These are phyloP conservation scores for Apantesis nais DNA, from an alignment of 2,888 invertebrate genomes.

Conservation along the genomic window DNA sequence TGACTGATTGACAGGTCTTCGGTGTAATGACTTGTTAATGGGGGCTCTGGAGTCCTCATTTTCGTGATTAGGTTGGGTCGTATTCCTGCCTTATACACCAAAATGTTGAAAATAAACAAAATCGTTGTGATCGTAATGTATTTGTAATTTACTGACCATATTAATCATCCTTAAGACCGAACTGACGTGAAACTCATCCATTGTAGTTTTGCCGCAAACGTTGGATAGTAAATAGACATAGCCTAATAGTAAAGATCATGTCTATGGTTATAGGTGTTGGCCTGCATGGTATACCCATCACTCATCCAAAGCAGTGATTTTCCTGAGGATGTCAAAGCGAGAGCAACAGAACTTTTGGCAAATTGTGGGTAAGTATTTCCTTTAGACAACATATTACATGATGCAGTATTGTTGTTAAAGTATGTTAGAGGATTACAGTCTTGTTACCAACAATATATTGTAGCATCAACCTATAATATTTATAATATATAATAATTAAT, in stretches of 20 bases:
- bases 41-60: too few relatives aligned
- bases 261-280: conserved; percentile 87
- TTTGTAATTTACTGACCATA: not conserved
- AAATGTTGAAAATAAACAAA: too few relatives aligned
- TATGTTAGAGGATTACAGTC: not conserved
- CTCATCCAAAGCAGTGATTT: conserved; percentile 89
- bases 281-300: conserved; percentile 90
- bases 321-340: conserved; percentile 93
- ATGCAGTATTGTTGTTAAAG: not conserved
- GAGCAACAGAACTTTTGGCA: conserved; percentile 88
- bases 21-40: too few relatives aligned
- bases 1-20: too few relatives aligned
- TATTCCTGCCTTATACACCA: too few relatives aligned
- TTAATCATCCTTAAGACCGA: too few relatives aligned
- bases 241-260: not conserved
- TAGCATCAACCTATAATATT: too few relatives aligned
- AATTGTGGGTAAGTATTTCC: conserved; percentile 85
- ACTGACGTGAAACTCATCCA: too few relatives aligned
- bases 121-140: too few relatives aligned
- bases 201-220: not conserved
- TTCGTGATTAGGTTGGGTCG: too few relatives aligned
- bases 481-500: too few relatives aligned
- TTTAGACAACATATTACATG: not conserved
- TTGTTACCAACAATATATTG: not conserved
- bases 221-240: not conserved